Conservation (phyloP, 2,888 invertebrate genomes). For the Spisula solida region DNA sequence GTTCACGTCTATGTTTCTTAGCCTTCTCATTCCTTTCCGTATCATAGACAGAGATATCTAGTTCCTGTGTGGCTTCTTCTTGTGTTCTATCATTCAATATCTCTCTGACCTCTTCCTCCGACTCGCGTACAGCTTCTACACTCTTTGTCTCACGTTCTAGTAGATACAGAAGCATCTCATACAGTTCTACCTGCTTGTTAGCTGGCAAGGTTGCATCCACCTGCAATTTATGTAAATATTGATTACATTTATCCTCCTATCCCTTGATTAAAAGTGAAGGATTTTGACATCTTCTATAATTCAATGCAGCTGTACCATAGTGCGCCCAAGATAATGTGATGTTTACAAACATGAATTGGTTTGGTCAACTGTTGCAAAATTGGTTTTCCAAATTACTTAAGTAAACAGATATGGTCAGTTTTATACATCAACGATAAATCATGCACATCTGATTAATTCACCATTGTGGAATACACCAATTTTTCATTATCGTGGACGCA, state of each 20-base stretch:
- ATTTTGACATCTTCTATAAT: too few relatives aligned
- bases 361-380: too few relatives aligned
- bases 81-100: slow-evolving; percentile 85
- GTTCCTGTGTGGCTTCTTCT: slow-evolving; percentile 85
- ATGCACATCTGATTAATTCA: too few relatives aligned
- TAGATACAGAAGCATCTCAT: slow-evolving; percentile 85
- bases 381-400: too few relatives aligned
- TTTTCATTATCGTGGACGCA: too few relatives aligned
- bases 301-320: too few relatives aligned
- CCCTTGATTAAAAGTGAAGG: too few relatives aligned
- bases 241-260: not conserved
- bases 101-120: slow-evolving; percentile 87
- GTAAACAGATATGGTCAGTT: too few relatives aligned
- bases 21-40: slow-evolving; percentile 87
- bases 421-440: too few relatives aligned
- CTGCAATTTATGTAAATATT: slow-evolving; percentile 67
- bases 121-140: slow-evolving; percentile 84
- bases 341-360: too few relatives aligned
- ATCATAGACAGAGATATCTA: slow-evolving; percentile 87
- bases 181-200: slow-evolving; percentile 87
- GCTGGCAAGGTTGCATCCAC: slow-evolving; percentile 83
- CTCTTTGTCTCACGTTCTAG: slow-evolving; percentile 85
- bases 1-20: slow-evolving; percentile 86
- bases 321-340: too few relatives aligned
- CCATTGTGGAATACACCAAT: too few relatives aligned